These are phyloP conservation scores for Choristoneura rosaceana DNA, from an alignment of 2,888 invertebrate species.

Conservation along the genomic window DNA sequence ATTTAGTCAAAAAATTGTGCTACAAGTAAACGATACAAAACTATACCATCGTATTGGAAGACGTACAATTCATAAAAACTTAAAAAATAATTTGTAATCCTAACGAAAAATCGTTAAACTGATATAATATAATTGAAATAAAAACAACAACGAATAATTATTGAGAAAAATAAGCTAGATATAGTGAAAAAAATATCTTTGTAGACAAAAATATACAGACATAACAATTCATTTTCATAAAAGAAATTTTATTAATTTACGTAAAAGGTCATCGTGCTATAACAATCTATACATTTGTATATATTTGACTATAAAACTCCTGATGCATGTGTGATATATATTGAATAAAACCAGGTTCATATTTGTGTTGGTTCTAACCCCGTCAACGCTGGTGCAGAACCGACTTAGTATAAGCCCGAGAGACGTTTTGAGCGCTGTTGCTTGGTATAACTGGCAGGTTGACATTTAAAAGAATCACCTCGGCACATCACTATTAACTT, in stretches of 20 bases:
- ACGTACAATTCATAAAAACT: constrained; percentile 67
- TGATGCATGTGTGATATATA: not conserved
- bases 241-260: constrained; percentile 43
- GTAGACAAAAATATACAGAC: constrained; percentile 80
- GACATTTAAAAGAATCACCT: not conserved
- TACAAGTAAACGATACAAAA: constrained; percentile 58
- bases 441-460: too few species aligned
- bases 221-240: constrained; percentile 54
- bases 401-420: not conserved
- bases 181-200: constrained; percentile 57
- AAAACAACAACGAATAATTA: constrained; percentile 44
- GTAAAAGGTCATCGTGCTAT: constrained; percentile 47
- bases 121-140: constrained; percentile 46
- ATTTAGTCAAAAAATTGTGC: constrained; percentile 74
- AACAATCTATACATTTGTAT: constrained; percentile 41
- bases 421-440: not conserved
- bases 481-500: not conserved
- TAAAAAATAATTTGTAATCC: constrained; percentile 50
- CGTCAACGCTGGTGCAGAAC: not conserved
- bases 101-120: constrained; percentile 47
- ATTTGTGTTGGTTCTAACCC: not conserved
- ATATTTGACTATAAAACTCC: constrained; percentile 44
- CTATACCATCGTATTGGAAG: constrained; percentile 69
- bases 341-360: not conserved
- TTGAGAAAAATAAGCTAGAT: constrained; percentile 48